phyloP scores from a whole-genome alignment of 2,797 vertebrate genomes.

The Psittacula echo region DNA sequence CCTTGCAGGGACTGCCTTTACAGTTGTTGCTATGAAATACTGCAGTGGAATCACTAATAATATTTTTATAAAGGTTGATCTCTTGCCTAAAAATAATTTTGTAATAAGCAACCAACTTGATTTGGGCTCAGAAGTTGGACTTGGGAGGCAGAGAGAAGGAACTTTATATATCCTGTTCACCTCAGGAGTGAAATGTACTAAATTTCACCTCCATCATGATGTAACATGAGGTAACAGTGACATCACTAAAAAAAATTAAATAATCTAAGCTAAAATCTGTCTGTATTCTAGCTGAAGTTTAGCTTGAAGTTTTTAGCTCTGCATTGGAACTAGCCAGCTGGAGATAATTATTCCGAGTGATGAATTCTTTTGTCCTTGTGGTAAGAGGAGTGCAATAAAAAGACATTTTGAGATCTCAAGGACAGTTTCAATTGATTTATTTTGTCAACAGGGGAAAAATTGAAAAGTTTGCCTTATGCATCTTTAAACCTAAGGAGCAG shows the following conservation, averaged over 20 bases:
- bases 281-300: neutral
- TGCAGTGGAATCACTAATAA: neutral
- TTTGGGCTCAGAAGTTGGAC: neutral
- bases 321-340: neutral
- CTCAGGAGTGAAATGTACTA: neutral
- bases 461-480: neutral
- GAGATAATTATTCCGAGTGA: neutral
- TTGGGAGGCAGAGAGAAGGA: neutral
- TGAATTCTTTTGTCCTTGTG: constrained; percentile 16
- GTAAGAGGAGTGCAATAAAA: neutral
- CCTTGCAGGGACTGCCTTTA: neutral
- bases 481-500: neutral
- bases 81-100: neutral
- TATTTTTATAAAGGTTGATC: neutral
- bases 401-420: neutral
- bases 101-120: neutral
- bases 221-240: neutral
- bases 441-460: constrained; percentile 13
- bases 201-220: neutral
- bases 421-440: neutral
- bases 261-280: neutral
- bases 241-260: neutral
- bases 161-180: neutral
- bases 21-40: neutral
- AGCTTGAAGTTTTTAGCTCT: constrained; percentile 5